Evolutionary conservation across 2,888 invertebrate genomes (phyloP).

Genomic region (Villa cingulata): DNA sequence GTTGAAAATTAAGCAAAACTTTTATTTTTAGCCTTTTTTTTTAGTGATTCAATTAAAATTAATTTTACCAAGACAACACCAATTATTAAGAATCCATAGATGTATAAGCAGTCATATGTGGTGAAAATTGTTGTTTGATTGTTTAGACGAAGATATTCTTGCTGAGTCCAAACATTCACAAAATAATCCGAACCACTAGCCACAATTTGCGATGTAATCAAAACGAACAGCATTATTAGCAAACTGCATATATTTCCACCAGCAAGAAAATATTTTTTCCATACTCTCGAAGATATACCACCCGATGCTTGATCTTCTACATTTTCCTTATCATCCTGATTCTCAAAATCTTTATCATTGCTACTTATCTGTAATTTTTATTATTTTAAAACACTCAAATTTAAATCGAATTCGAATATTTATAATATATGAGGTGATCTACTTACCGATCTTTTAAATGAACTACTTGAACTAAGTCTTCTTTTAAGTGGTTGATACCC

Average conservation of each 20-base stretch:
- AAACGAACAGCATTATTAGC: conserved; percentile 35
- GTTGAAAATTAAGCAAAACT: not conserved
- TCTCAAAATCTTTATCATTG: not conserved
- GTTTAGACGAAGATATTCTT: conserved; percentile 27
- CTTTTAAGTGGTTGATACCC: conserved; percentile 28
- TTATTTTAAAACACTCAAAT: not conserved
- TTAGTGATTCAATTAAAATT: not conserved
- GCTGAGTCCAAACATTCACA: conserved; percentile 44
- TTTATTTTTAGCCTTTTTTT: no score
- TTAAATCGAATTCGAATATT: not conserved
- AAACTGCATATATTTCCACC: conserved; percentile 40
- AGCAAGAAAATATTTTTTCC: conserved; percentile 36
- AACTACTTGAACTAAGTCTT: conserved; percentile 20
- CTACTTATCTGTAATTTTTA: not conserved
- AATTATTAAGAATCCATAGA: conserved; percentile 31
- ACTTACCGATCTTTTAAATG: conserved; percentile 26
- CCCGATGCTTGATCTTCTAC: conserved; percentile 37
- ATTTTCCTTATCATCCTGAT: conserved; percentile 18
- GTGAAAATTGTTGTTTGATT: conserved; percentile 26
- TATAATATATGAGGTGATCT: not conserved
- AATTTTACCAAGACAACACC: conserved; percentile 27
- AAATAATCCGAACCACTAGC: conserved; percentile 49
- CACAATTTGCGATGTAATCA: conserved; percentile 41
- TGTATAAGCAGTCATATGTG: conserved; percentile 30
- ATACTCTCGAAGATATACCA: conserved; percentile 32